Conservation (phyloP, 2,888 invertebrate species). For the Dryobota labecula region DNA sequence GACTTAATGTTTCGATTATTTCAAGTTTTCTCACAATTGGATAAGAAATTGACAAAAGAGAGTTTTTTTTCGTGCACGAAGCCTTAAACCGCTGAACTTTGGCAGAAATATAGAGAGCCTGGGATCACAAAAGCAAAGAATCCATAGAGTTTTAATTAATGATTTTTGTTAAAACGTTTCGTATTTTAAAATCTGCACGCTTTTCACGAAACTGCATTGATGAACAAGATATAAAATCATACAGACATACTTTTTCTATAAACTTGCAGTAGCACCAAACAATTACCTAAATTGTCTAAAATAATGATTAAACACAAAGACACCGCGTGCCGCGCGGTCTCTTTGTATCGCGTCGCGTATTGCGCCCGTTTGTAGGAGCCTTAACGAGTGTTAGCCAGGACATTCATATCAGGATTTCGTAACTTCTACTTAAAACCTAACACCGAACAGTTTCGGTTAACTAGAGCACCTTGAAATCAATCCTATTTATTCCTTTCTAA, state of each 20-base stretch:
- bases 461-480: slow-evolving; percentile 80
- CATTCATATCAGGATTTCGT: slow-evolving; percentile 53
- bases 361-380: too few species aligned
- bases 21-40: too few species aligned
- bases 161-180: not conserved
- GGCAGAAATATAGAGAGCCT: too few species aligned
- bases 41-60: too few species aligned
- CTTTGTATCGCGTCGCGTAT: too few species aligned
- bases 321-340: too few species aligned
- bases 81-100: too few species aligned
- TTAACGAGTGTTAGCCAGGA: slow-evolving; percentile 26
- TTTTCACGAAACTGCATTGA: not conserved
- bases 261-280: not conserved
- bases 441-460: slow-evolving; percentile 61
- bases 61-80: too few species aligned
- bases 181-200: not conserved
- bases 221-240: not conserved
- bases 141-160: not conserved
- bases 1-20: too few species aligned
- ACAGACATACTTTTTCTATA: not conserved
- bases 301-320: too few species aligned
- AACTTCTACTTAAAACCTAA: slow-evolving; percentile 32
- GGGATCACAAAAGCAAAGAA: too few species aligned
- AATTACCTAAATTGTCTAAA: not conserved
- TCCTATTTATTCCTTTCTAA: slow-evolving; percentile 80